phyloP scores from a whole-genome alignment of 2,113 vertebrate species.

The Holacanthus passer region DNA sequence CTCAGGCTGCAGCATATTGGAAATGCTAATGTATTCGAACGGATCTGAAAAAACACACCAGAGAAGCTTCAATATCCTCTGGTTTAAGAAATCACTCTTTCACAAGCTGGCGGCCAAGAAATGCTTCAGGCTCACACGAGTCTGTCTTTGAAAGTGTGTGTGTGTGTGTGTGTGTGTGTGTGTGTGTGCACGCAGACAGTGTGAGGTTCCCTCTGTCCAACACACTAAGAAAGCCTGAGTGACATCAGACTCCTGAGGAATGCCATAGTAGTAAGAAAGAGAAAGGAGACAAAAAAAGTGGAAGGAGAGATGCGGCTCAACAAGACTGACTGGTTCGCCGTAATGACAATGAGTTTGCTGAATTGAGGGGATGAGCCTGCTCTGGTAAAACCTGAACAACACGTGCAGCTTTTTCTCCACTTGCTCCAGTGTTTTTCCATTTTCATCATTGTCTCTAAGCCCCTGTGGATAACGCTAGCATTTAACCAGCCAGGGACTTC shows the following conservation, averaged over 20 bases:
- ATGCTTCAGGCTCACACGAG: slow-evolving; percentile 20
- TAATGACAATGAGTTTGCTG: slow-evolving; percentile 19
- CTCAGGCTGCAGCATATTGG: slow-evolving; percentile 10
- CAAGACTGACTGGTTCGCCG: slow-evolving; percentile 65
- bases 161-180: neutral
- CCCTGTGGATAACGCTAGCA: neutral
- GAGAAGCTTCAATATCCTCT: slow-evolving; percentile 8
- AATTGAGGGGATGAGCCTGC: neutral
- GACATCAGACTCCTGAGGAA: slow-evolving; percentile 63
- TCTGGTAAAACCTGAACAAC: slow-evolving; percentile 56
- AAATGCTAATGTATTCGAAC: slow-evolving; percentile 45
- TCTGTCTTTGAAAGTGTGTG: slow-evolving; percentile 5
- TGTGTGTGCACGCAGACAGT: neutral
- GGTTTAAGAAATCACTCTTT: slow-evolving; percentile 32
- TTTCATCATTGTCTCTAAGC: neutral
- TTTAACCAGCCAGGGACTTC: neutral
- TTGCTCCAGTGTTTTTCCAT: neutral
- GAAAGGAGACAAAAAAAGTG: slow-evolving; percentile 17
- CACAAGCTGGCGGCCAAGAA: slow-evolving; percentile 42
- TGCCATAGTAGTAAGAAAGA: slow-evolving; percentile 23
- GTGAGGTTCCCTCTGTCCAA: neutral
- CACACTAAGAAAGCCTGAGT: slow-evolving; percentile 19
- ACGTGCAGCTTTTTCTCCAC: neutral
- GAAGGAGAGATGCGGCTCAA: slow-evolving; percentile 49
- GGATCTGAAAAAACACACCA: neutral